Conservation (phyloP, 1,140 invertebrate genomes). For the Macrocentrus cingulum region DNA sequence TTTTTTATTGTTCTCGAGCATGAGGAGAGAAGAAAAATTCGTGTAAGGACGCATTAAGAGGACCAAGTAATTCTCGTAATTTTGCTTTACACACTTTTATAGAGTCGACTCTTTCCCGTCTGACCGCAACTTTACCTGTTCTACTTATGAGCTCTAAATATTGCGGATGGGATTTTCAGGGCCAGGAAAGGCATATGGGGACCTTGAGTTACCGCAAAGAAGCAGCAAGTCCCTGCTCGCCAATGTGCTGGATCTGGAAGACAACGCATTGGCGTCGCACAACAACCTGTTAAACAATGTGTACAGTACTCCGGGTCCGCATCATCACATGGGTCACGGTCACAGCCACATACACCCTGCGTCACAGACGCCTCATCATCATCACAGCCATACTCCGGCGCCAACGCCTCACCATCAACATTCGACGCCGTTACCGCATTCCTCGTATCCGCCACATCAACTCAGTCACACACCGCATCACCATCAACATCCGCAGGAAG, state of each 20-base stretch:
- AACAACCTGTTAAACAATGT: constrained; percentile 57
- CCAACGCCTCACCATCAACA: constrained; percentile 55
- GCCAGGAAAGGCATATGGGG: constrained; percentile 65
- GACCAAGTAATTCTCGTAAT: too few species aligned
- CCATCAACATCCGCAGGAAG: constrained; percentile 54
- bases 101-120: not conserved
- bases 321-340: constrained; percentile 53
- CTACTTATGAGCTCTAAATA: not conserved
- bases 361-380: constrained; percentile 50
- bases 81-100: too few species aligned
- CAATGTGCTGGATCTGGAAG: constrained; percentile 92
- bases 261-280: constrained; percentile 62
- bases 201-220: constrained; percentile 70
- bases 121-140: not conserved
- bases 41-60: too few species aligned
- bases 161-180: constrained; percentile 36
- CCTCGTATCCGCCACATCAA: constrained; percentile 49
- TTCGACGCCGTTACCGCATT: constrained; percentile 47
- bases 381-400: constrained; percentile 47
- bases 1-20: too few species aligned
- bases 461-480: constrained; percentile 58
- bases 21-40: too few species aligned
- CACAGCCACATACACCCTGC: constrained; percentile 51
- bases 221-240: constrained; percentile 87
- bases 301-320: constrained; percentile 54